Base-by-base conservation (phyloP, 2,888 invertebrate genomes). In the Pseudococcus viburni region DNA sequence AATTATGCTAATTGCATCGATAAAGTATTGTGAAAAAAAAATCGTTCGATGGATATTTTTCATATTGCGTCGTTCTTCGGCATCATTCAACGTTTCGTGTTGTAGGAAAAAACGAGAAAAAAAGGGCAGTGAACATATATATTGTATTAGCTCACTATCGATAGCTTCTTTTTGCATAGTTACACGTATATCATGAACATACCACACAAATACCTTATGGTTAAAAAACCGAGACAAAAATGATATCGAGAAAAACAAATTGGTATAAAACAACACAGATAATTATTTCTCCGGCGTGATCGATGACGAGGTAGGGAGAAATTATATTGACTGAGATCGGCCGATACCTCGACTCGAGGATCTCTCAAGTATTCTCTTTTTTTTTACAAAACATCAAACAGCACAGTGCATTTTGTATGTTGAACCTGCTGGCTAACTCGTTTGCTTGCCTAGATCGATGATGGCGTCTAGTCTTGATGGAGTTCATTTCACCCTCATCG, bases 41-140 rank as follows among this genome's bases (percentile, higher is more conserved):
- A 73, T 15, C 33, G 3, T 33, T 7, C 33, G 73, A 73, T 73
- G 46, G 19, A 83, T 33, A 46, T 83, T 83, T 83, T 19, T 77
- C 33, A 17, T 39, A 26, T 22, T 42, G 80, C 8, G 46, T 83
- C 8, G 11, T 19, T 9, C 80, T 19, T 83, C 42, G 80, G 46
- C 80, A 83, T 26, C 11, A 83, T 83, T 83, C 39, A 42, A 83
- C 80, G 46, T 46, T 83, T 46, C 19, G 17, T 17, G 15, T 33
- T 73, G 15, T 19, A 42, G 0, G 42, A 3, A 33, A 33, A 33
- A 33, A 42, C 42, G 42, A 83, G 19, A 83, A 19, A 42, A 46
- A 46, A 46, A 46, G 46, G 80, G 80, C 80, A 83, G 80, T 83
- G 80, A 83, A 83, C n/a, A 46, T 83, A 83, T 19, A 59, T 83